Evolutionary conservation across 2,797 vertebrate species (phyloP).

Genomic region (Cephalopachus bancanus): DNA sequence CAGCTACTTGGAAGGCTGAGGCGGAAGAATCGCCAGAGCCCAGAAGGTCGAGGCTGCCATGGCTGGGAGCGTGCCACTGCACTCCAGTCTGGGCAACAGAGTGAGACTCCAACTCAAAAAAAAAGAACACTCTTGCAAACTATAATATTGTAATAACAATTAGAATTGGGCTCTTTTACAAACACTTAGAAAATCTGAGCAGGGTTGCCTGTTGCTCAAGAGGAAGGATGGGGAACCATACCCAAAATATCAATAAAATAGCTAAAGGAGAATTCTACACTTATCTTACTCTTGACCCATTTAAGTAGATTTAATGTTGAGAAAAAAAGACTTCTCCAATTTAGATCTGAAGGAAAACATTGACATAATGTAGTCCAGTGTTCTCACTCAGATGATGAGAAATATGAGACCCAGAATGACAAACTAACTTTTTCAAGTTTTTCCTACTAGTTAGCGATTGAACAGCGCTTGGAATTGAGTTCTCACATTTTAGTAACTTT

Average conservation of each 20-base stretch:
- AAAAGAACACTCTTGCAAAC: background rate
- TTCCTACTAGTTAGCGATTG: slow-evolving; percentile 15
- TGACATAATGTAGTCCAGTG: background rate
- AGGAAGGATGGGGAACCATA: background rate
- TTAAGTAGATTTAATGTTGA: background rate
- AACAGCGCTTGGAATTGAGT: background rate
- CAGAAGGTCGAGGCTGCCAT: too few relatives aligned
- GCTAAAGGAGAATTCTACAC: background rate
- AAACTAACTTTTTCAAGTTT: slow-evolving; percentile 48
- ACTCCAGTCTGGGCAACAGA: too few relatives aligned
- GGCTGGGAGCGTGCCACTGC: too few relatives aligned
- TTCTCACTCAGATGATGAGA: slow-evolving; percentile 10
- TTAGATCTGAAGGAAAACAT: slow-evolving; percentile 12
- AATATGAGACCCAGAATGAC: background rate
- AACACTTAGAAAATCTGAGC: background rate
- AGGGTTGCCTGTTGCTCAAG: background rate
- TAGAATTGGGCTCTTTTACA: background rate
- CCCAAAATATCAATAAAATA: background rate
- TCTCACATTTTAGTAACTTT: background rate
- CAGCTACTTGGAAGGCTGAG: too few relatives aligned
- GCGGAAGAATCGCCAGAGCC: too few relatives aligned
- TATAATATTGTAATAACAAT: background rate
- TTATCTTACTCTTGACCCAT: background rate
- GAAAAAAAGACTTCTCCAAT: slow-evolving; percentile 31
- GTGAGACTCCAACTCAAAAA: too few relatives aligned